Evolutionary conservation across 1,140 invertebrate genomes (phyloP), one percentile per base, ranked within the genome.

Genomic region (Triops cancriformis): DNA sequence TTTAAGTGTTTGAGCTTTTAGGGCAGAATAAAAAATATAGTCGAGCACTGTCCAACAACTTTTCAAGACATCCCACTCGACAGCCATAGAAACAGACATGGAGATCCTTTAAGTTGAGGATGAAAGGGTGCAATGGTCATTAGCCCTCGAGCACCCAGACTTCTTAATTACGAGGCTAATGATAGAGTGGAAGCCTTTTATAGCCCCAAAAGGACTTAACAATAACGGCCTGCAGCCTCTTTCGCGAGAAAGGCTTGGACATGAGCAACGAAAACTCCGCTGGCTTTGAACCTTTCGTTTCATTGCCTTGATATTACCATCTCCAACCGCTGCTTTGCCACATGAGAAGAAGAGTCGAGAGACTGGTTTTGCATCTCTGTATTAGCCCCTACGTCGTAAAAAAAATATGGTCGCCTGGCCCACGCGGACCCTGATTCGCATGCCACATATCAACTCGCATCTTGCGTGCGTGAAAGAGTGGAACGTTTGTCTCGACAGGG

Each of bases 121-220:
- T 64, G 51, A 64, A 64, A 64, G 51, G 51, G 51, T 23, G 51
- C 51, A 64, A 64, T 64, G 23, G 51, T 18, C 51, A 64, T 64
- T 64, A 64, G 51, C 51, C 51, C 51, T 64, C 18, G 18, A 64
- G 51, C 51, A 18, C 51, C 51, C 51, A 64, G 51, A 64, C 51
- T 64, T 64, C 51, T 64, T 64, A 64, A 64, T 64, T 64, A 64
- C 51, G 51, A 64, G 51, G 51, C 51, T 64, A 64, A 64, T 64
- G 51, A 64, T 64, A 64, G 51, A 64, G 51, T 64, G 51, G 51
- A 64, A 64, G 51, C 51, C 51, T 64, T 64, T 64, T 64, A 64
- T 64, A 64, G 14, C 51, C 51, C 51, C 51, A 64, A 64, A 64
- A 64, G 51, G 51, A 64, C 51, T 64, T 64, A 64, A 64, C 51